Conservation (phyloP, 2,888 invertebrate species). For the Invenusta paracnida region DNA sequence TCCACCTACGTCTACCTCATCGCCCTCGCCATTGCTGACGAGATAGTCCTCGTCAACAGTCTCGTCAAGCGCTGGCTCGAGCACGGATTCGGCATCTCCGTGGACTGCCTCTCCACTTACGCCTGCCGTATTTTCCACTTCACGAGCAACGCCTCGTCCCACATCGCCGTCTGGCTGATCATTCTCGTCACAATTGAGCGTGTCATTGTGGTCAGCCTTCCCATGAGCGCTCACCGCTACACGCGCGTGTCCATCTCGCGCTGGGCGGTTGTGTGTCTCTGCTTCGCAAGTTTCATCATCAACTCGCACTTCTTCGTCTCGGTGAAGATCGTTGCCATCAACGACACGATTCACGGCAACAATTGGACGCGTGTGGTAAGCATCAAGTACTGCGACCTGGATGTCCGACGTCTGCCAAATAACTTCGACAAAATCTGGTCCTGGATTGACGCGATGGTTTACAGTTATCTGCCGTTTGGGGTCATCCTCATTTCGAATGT, state of each 20-base stretch:
- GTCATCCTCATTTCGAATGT: constrained; percentile 32
- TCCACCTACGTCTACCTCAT: constrained; percentile 38
- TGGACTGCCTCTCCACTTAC: not conserved
- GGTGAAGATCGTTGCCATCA: not conserved
- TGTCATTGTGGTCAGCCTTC: constrained; percentile 16
- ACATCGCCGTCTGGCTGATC: constrained; percentile 36
- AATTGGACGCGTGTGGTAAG: not conserved
- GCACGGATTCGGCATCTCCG: constrained; percentile 6
- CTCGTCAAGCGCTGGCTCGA: constrained; percentile 11
- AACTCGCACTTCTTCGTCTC: not conserved
- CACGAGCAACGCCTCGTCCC: not conserved
- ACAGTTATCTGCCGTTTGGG: constrained; percentile 33
- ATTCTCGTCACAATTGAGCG: constrained; percentile 31
- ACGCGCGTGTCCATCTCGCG: not conserved
- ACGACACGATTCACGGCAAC: not conserved
- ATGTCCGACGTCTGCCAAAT: not conserved
- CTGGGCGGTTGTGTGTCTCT: not conserved
- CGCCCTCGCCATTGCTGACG: constrained; percentile 30
- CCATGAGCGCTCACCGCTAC: constrained; percentile 27
- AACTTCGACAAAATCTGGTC: not conserved
- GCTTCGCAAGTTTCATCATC: not conserved
- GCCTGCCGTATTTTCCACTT: constrained; percentile 19
- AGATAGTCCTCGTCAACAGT: constrained; percentile 12
- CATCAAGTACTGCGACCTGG: not conserved
- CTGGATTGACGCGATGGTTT: constrained; percentile 33